These are phyloP conservation scores for Cuniculus paca DNA, from an alignment of 2,797 vertebrate species.

Conservation along the genomic window DNA sequence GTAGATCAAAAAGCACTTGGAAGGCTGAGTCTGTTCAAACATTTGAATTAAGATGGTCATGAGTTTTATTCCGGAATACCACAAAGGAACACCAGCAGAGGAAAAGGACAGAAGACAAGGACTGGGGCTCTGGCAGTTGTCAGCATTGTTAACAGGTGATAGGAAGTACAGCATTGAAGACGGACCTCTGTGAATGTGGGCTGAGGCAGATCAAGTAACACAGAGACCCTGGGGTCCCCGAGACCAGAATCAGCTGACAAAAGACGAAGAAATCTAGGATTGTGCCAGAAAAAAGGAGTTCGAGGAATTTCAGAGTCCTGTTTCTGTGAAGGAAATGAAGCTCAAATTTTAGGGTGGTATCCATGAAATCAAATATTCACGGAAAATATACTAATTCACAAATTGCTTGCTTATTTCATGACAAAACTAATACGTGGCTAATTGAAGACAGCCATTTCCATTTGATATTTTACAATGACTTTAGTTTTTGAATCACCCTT, in stretches of 20 bases:
- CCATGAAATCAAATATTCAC: not conserved
- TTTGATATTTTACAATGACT: not conserved
- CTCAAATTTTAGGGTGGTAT: not conserved
- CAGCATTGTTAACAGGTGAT: not conserved
- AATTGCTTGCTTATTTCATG: not conserved
- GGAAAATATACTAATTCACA: not conserved
- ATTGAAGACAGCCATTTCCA: not conserved
- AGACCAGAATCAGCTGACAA: not conserved
- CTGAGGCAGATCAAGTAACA: not conserved
- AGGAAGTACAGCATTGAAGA: not conserved
- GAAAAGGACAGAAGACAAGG: not conserved
- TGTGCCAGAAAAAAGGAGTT: not conserved
- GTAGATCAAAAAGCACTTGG: not conserved
- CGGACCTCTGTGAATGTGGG: not conserved
- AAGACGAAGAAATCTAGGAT: not conserved
- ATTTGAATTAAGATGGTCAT: not conserved
- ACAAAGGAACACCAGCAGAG: not conserved
- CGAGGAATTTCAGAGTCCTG: not conserved
- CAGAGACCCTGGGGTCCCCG: not conserved
- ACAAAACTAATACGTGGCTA: not conserved
- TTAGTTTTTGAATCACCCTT: slow-evolving; percentile 51
- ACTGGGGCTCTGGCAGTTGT: not conserved
- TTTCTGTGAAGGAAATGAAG: not conserved
- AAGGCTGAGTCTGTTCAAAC: not conserved
- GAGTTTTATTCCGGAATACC: not conserved